Conservation (phyloP, 2,797 vertebrate genomes). For the Amblyraja radiata region DNA sequence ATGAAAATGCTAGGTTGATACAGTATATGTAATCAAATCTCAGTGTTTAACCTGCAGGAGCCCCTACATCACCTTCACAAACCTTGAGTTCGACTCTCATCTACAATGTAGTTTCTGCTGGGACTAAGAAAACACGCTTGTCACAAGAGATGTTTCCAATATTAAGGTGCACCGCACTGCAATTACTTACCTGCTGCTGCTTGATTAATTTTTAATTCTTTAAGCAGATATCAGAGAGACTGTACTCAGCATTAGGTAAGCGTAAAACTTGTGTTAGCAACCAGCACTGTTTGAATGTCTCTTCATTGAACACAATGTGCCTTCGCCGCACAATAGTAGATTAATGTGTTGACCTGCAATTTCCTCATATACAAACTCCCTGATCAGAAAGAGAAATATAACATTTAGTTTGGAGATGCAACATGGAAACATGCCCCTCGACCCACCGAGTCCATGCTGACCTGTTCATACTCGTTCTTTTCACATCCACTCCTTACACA, state of each 20-base stretch:
- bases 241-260: too few species aligned
- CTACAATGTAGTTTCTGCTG: neutral
- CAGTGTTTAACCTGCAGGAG: too few species aligned
- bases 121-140: neutral
- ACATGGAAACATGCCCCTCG: too few species aligned
- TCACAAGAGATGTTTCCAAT: neutral
- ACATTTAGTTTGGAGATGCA: neutral
- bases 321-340: neutral
- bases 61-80: neutral
- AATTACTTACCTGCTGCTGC: neutral
- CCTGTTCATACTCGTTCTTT: too few species aligned
- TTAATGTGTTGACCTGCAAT: neutral
- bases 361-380: neutral
- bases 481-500: too few species aligned
- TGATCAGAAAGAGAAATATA: neutral
- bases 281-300: too few species aligned
- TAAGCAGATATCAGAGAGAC: neutral
- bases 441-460: too few species aligned
- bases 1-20: neutral
- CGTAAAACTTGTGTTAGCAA: too few species aligned
- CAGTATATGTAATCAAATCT: neutral
- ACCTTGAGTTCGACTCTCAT: neutral
- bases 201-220: constrained; percentile 25
- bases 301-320: too few species aligned
- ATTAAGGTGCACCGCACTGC: constrained; percentile 5